These are phyloP conservation scores for Stenodema calcarata DNA, from an alignment of 2,888 invertebrate species.

Conservation along the genomic window DNA sequence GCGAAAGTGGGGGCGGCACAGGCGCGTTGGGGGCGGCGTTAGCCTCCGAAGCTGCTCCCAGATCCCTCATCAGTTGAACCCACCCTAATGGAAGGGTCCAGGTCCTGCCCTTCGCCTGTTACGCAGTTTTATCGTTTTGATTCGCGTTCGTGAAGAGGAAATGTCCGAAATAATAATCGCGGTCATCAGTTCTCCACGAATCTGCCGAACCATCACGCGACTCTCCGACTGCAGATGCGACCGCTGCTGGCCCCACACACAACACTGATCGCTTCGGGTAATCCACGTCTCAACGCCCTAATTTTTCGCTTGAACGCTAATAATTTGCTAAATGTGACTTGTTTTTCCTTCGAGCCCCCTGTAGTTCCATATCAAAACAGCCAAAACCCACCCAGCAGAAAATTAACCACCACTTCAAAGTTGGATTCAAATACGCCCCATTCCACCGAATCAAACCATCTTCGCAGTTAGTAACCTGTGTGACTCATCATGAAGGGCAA, in stretches of 20 bases:
- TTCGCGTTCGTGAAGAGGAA: neutral
- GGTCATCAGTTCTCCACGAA: neutral
- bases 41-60: neutral
- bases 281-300: neutral
- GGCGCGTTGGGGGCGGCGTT: slow-evolving; percentile 22
- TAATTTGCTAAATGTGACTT: neutral
- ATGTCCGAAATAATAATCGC: neutral
- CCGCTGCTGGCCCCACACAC: slow-evolving; percentile 18
- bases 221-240: neutral
- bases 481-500: neutral
- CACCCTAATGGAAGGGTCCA: slow-evolving; percentile 19
- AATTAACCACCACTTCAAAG: too few species aligned
- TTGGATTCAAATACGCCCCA: neutral
- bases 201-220: neutral
- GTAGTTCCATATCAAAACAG: too few species aligned
- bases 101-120: neutral
- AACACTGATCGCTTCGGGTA: slow-evolving; percentile 31
- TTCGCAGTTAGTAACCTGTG: neutral
- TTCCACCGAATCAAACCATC: neutral
- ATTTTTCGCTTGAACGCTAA: neutral
- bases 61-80: neutral
- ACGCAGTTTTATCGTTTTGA: neutral
- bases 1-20: neutral
- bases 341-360: too few species aligned
- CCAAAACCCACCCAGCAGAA: too few species aligned